A percentile compares a stretch with the other conserved stretches of the same genome.
Conservation (phyloP, 2,888 invertebrate genomes). For the Lithophane socia region DNA sequence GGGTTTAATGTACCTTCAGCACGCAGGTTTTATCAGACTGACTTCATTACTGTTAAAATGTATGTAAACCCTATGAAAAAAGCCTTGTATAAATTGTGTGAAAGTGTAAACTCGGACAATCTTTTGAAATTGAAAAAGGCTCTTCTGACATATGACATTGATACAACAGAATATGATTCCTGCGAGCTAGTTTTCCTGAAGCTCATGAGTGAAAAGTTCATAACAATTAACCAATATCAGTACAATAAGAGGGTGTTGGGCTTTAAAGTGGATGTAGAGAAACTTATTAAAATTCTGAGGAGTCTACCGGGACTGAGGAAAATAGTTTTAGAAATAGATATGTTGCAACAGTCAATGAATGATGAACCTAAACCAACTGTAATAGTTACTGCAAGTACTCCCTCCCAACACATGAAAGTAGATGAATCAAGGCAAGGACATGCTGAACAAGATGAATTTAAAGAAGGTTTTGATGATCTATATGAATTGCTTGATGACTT, state of each 20-base stretch:
- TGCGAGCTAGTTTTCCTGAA: constrained; percentile 84
- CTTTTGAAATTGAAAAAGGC: constrained; percentile 79
- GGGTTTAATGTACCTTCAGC: constrained; percentile 78
- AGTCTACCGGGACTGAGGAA: constrained; percentile 74
- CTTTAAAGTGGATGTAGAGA: constrained; percentile 71
- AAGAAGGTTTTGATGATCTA: constrained; percentile 73
- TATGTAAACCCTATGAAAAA: constrained; percentile 83
- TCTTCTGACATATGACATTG: constrained; percentile 77
- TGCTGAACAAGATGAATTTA: constrained; percentile 38
- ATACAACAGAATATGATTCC: constrained; percentile 77
- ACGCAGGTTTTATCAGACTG: constrained; percentile 76
- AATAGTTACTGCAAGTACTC: constrained; percentile 58
- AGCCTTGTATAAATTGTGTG: constrained; percentile 83
- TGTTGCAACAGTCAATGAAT: constrained; percentile 73
- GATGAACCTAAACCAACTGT: constrained; percentile 51
- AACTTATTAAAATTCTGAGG: constrained; percentile 78
- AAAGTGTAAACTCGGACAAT: constrained; percentile 77
- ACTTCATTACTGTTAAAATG: constrained; percentile 71
- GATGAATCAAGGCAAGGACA: constrained; percentile 53
- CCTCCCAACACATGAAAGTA: constrained; percentile 56
- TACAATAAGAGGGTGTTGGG: constrained; percentile 65
- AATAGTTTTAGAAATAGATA: constrained; percentile 74
- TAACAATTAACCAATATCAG: constrained; percentile 70
- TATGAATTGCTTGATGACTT: constrained; percentile 73
- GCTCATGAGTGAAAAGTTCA: constrained; percentile 82